Evolutionary conservation across 2,797 vertebrate genomes (phyloP).

Genomic region (Chiloscyllium punctatum): DNA sequence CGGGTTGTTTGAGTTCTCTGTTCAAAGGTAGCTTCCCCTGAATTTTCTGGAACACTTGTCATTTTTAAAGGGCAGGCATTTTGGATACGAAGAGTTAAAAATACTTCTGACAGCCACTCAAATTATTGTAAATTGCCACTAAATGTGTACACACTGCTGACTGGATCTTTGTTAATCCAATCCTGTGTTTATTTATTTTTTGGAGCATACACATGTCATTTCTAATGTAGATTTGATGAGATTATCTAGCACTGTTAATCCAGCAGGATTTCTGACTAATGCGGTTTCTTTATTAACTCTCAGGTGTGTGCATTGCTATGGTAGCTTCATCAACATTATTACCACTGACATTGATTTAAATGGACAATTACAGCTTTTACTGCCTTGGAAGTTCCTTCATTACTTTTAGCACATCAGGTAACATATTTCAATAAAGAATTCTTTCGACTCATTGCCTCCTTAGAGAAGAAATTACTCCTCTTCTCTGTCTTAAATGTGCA

Average conservation of each 20-base stretch:
- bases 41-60: not conserved
- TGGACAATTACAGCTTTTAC: not conserved
- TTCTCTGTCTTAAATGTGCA: too few species aligned
- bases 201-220: slow-evolving; percentile 22
- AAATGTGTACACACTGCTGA: slow-evolving; percentile 5
- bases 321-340: not conserved
- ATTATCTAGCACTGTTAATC: slow-evolving; percentile 33
- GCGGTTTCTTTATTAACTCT: slow-evolving; percentile 20
- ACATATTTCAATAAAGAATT: not conserved
- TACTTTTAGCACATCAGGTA: not conserved
- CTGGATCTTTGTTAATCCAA: slow-evolving; percentile 29
- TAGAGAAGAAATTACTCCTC: too few species aligned
- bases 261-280: slow-evolving; percentile 1
- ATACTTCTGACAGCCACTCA: not conserved
- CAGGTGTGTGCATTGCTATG: not conserved
- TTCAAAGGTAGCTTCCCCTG: not conserved
- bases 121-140: not conserved
- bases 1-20: not conserved
- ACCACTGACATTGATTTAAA: not conserved
- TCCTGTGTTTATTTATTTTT: slow-evolving; percentile 4
- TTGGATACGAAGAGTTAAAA: not conserved
- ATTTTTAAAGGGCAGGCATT: not conserved
- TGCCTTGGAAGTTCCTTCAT: not conserved
- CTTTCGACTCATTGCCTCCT: too few species aligned
- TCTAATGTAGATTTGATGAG: slow-evolving; percentile 22